Conservation (phyloP, 1,140 invertebrate species). For the Gryon sp. region DNA sequence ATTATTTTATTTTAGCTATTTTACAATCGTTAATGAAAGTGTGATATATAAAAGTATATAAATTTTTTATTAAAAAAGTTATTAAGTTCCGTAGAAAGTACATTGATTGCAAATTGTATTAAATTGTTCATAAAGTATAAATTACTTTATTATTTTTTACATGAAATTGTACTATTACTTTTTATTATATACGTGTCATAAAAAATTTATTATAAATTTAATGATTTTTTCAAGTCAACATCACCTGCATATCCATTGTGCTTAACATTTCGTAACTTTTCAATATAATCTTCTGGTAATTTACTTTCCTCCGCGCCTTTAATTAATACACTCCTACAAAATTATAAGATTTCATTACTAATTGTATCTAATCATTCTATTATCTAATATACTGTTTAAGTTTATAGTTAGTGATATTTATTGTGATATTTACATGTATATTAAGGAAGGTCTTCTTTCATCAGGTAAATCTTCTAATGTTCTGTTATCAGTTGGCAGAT, state of each 20-base stretch:
- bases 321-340: constrained; percentile 78
- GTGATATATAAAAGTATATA: too few relatives aligned
- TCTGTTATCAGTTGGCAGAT: constrained; percentile 73
- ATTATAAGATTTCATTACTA: too few relatives aligned
- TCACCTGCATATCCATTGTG: constrained; percentile 84
- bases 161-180: too few relatives aligned
- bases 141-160: constrained; percentile 20
- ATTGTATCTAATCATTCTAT: too few relatives aligned
- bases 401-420: constrained; percentile 9
- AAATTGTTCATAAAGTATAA: too few relatives aligned
- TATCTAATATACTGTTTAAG: not conserved
- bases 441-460: constrained; percentile 84
- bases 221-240: constrained; percentile 56
- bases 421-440: constrained; percentile 81
- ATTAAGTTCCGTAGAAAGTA: too few relatives aligned
- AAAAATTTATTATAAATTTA: constrained; percentile 35
- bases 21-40: too few relatives aligned
- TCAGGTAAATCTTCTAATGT: constrained; percentile 75
- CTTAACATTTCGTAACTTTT: constrained; percentile 82
- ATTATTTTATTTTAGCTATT: too few relatives aligned
- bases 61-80: too few relatives aligned
- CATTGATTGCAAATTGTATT: too few relatives aligned
- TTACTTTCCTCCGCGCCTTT: constrained; percentile 85
- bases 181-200: too few relatives aligned
- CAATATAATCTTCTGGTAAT: constrained; percentile 85